Evolutionary conservation across 1,140 invertebrate genomes (phyloP).

Genomic region (Drusus annulatus): DNA sequence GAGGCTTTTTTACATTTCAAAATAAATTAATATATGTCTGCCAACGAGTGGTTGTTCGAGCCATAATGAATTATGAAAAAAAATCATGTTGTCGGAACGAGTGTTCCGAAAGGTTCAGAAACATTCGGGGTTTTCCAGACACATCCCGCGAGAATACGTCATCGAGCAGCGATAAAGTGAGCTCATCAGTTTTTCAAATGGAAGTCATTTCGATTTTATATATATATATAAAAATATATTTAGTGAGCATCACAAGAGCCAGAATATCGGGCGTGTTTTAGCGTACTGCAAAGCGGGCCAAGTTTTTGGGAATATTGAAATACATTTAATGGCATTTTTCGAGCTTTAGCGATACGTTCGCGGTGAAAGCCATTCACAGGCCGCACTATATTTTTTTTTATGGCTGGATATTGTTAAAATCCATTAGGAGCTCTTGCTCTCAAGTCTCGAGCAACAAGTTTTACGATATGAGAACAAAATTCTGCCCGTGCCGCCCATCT

Average conservation of each 20-base stretch:
- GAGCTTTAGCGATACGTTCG: slow-evolving; percentile 18
- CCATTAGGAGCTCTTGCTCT: slow-evolving; percentile 23
- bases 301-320: slow-evolving; percentile 15
- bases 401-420: slow-evolving; percentile 25
- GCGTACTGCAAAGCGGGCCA: not conserved
- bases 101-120: no score
- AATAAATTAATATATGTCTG: no score
- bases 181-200: not conserved
- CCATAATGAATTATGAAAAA: no score
- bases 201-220: not conserved
- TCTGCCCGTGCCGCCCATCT: not conserved
- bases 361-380: slow-evolving; percentile 2
- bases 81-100: no score
- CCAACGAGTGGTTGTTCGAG: no score
- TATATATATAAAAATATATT: not conserved
- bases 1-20: no score
- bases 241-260: not conserved
- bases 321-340: slow-evolving; percentile 28
- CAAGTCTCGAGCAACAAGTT: slow-evolving; percentile 15
- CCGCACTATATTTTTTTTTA: slow-evolving; percentile 24
- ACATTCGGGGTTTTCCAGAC: no score
- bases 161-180: not conserved
- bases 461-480: slow-evolving; percentile 1
- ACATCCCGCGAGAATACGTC: no score
- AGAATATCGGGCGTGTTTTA: not conserved